These are phyloP conservation scores for Ophioderma brevispina DNA, from an alignment of 35 echinoderm and acorn worm genomes.

Conservation along the genomic window DNA sequence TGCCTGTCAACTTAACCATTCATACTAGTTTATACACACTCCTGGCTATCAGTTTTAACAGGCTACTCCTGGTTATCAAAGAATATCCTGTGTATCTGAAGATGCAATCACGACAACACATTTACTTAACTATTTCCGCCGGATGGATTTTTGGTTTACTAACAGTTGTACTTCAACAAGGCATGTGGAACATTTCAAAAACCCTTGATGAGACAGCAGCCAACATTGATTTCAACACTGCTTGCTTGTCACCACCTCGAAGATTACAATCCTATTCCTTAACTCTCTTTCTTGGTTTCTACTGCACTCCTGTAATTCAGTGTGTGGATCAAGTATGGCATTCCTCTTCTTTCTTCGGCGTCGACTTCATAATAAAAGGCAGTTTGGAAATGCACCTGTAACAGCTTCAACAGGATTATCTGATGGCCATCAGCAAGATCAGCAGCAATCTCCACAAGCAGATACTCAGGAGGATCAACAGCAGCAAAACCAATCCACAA, in stretches of 20 bases:
- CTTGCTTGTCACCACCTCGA: slow-evolving; percentile 3
- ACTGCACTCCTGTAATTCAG: neutral
- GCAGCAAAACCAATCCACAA: no score
- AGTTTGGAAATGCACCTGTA: no score
- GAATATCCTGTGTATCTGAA: slow-evolving; percentile 14
- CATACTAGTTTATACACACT: neutral
- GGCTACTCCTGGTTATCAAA: slow-evolving; percentile 1
- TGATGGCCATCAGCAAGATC: no score
- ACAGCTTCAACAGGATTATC: no score
- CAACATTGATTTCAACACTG: neutral
- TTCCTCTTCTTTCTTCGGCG: neutral
- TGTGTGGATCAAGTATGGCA: neutral
- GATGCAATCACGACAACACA: neutral
- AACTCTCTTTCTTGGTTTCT: neutral
- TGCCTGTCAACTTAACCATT: neutral
- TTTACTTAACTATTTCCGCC: neutral
- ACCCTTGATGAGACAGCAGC: neutral
- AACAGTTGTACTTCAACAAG: neutral
- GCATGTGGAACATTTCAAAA: neutral
- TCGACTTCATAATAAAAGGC: neutral
- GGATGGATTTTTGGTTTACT: slow-evolving; percentile 6
- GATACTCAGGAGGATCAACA: no score
- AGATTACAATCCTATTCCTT: neutral
- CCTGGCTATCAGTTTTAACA: slow-evolving; percentile 7
- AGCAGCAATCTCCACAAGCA: no score